Percentiles rank a stretch among this genome's conserved stretches.
These are phyloP conservation scores for Drosophila serrata DNA, from an alignment of 1,140 invertebrate genomes.

Conservation along the genomic window DNA sequence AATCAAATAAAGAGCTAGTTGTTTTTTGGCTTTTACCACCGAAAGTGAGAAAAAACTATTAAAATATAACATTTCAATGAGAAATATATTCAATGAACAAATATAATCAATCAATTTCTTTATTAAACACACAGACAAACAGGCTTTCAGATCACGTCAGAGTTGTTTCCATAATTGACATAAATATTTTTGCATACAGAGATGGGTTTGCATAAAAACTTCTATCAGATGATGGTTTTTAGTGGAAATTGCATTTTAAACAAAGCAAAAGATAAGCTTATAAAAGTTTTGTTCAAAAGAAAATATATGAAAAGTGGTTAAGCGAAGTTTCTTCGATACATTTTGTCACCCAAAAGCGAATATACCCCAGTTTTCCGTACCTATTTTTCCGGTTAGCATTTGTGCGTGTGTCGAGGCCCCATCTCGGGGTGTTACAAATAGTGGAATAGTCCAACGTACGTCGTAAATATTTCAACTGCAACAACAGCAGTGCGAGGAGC, in stretches of 20 bases:
- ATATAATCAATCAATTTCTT: slow-evolving; percentile 13
- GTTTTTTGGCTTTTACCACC: not conserved
- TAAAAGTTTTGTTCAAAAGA: not conserved
- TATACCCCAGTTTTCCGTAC: slow-evolving; percentile 15
- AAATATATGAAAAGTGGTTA: not conserved
- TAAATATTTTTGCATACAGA: slow-evolving; percentile 7
- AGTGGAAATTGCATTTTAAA: not conserved
- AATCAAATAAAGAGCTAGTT: not conserved
- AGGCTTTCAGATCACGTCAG: not conserved
- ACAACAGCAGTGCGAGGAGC: slow-evolving; percentile 66
- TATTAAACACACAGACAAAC: not conserved
- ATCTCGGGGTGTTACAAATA: slow-evolving; percentile 72
- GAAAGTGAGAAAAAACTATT: not conserved
- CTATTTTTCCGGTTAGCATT: slow-evolving; percentile 58
- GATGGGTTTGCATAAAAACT: not conserved
- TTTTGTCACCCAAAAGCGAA: not conserved
- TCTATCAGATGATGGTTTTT: not conserved
- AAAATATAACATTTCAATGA: not conserved
- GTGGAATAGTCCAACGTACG: slow-evolving; percentile 82
- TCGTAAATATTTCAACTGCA: slow-evolving; percentile 84
- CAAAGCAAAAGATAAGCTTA: not conserved
- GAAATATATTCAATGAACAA: not conserved
- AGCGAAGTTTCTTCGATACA: not conserved
- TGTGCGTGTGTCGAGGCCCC: slow-evolving; percentile 73
- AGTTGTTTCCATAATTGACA: not conserved